These are phyloP conservation scores for Gasterosteus nipponicus DNA, from an alignment of 2,113 vertebrate species.

Conservation along the genomic window DNA sequence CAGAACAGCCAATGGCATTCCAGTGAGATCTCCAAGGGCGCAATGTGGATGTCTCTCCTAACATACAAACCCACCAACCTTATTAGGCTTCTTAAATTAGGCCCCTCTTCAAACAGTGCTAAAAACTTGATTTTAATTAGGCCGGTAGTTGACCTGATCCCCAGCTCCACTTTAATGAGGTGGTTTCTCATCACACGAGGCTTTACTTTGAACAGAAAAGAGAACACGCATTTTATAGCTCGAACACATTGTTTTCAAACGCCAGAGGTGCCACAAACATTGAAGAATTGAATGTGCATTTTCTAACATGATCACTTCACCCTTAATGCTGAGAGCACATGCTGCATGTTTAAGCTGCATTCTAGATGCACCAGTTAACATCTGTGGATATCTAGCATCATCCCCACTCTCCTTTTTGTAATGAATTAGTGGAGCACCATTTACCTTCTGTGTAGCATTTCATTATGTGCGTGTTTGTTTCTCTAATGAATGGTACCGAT, in stretches of 20 bases:
- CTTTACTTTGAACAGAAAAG: not conserved
- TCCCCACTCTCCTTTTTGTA: too few relatives aligned
- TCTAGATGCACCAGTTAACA: too few relatives aligned
- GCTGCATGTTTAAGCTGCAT: not conserved
- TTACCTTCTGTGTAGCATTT: too few relatives aligned
- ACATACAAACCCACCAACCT: not conserved
- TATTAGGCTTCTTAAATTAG: not conserved
- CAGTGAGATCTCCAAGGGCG: not conserved
- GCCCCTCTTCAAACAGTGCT: not conserved
- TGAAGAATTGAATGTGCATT: not conserved
- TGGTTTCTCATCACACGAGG: not conserved
- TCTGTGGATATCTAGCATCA: too few relatives aligned
- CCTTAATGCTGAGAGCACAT: not conserved
- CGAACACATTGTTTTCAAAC: not conserved
- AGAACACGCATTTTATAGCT: not conserved
- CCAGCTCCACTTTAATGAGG: not conserved
- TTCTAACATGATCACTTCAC: not conserved
- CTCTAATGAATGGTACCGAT: too few relatives aligned
- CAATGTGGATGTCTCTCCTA: not conserved
- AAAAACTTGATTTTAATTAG: constrained; percentile 2
- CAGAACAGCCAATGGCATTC: not conserved
- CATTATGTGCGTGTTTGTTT: too few relatives aligned
- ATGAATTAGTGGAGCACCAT: too few relatives aligned
- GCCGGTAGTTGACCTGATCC: not conserved
- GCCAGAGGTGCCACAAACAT: too few relatives aligned